Percentiles rank a stretch among this genome's conserved stretches.
These are phyloP conservation scores for Mesoligia furuncula DNA, from an alignment of 2,888 invertebrate species.

Conservation along the genomic window DNA sequence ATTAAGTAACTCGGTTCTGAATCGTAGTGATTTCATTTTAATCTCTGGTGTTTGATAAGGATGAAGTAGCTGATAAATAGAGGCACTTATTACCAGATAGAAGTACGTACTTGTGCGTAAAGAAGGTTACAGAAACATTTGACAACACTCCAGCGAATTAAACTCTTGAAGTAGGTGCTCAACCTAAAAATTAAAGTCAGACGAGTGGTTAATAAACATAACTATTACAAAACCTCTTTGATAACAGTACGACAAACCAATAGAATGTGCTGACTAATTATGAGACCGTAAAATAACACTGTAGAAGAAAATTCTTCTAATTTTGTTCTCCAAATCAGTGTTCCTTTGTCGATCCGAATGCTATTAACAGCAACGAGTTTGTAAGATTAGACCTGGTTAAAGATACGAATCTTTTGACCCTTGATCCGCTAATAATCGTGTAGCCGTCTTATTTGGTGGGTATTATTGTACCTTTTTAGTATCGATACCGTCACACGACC, in stretches of 20 bases:
- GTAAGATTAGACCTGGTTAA: constrained; percentile 76
- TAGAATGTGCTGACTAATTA: constrained; percentile 67
- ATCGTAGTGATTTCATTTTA: constrained; percentile 21
- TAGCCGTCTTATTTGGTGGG: constrained; percentile 76
- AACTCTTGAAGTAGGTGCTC: constrained; percentile 16
- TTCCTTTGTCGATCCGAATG: constrained; percentile 66
- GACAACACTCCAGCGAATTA: constrained; percentile 35
- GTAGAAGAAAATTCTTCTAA: constrained; percentile 52
- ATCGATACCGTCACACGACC: constrained; percentile 72
- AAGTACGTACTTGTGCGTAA: not conserved
- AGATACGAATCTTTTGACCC: constrained; percentile 86
- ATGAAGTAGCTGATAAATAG: constrained; percentile 19
- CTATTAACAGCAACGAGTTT: constrained; percentile 69
- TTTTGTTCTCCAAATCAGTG: constrained; percentile 58
- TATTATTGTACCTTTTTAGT: constrained; percentile 79
- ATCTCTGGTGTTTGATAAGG: not conserved
- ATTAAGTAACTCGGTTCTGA: constrained; percentile 25
- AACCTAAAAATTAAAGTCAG: constrained; percentile 22
- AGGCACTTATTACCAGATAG: not conserved
- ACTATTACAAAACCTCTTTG: constrained; percentile 41
- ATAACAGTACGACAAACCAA: constrained; percentile 31
- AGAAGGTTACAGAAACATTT: constrained; percentile 18
- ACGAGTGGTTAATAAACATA: constrained; percentile 27
- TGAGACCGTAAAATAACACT: constrained; percentile 46
- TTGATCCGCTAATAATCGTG: constrained; percentile 85